Evolutionary conservation across 2,797 vertebrate genomes (phyloP).

Genomic region (Capromys pilorides): DNA sequence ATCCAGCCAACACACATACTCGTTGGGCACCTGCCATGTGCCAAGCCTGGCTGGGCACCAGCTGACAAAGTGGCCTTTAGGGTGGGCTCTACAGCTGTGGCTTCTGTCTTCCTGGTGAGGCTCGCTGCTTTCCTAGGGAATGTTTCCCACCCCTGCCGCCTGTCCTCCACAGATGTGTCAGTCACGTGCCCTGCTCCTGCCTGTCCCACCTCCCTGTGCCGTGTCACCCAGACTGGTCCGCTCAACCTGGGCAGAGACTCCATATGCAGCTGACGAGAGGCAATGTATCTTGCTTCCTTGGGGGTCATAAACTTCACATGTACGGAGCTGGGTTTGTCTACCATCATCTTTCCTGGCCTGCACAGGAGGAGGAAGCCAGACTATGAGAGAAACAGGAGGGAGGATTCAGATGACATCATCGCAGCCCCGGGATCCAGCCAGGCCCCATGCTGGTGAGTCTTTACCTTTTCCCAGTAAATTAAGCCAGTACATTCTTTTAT

Average conservation of each 20-base stretch:
- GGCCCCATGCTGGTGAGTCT: neutral
- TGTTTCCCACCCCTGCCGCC: fast-evolving
- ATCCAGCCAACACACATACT: neutral
- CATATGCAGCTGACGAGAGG: neutral
- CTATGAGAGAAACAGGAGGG: neutral
- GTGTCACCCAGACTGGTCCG: neutral
- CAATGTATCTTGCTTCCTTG: neutral
- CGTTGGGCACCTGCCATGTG: neutral
- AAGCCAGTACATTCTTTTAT: neutral
- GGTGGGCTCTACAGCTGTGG: fast-evolving
- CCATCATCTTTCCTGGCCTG: neutral
- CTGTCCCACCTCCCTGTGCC: neutral
- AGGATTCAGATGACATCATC: neutral
- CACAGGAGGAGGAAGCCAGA: neutral
- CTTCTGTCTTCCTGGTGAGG: neutral
- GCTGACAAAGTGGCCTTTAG: neutral
- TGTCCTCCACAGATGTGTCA: neutral
- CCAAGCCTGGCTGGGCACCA: neutral
- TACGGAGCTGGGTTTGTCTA: neutral
- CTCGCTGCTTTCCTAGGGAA: neutral
- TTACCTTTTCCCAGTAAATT: neutral
- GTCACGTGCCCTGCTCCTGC: neutral
- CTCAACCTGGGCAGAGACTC: neutral
- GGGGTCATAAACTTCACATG: neutral
- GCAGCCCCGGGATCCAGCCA: neutral